Base-by-base conservation (phyloP, 2,797 vertebrate species). In the Ptychadena robeensis region DNA sequence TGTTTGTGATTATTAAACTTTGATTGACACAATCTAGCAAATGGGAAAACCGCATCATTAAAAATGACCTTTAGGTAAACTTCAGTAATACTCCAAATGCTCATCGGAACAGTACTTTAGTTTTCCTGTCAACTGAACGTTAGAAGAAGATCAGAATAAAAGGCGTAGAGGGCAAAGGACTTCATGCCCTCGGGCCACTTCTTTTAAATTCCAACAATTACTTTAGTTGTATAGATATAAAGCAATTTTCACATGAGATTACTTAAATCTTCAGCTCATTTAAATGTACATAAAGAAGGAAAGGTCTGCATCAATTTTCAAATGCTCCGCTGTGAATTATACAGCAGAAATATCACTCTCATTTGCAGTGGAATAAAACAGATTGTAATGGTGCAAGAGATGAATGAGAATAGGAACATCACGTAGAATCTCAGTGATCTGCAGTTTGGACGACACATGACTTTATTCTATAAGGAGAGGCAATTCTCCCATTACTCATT, bases 251-350 rank as follows among this genome's bases (percentile, higher is more conserved):
- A 61, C 59, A 61, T 61, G n/a, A 28, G 59, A 61, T 61, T 61
- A 61, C 11, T 61, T 28, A 2, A 1, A 25, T 61, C 59, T 61
- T 10, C 4, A 61, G 11, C 27, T 61, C 59, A 61, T 25, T 37
- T 37, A 37, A 37, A n/a, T 37, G 34, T n/a, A 68, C 2, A 37
- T 35, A 25, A 10, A 32, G 31, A 8, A 67, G 31, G 31, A 67
- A 34, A 35, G 18, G 32, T n/a, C 15, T 61, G 27, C 59, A 61
- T 61, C 59, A 61, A 61, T 61, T 61, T 61, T 61, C 59, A 25
- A 61, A 28, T 61, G 3, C 59, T 61, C 25, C 25, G 15, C 59
- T 61, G 59, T 61, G 59, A 61, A 61, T 61, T 87, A 61, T 61
- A 61, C 59, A 61, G 27, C 59, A 61, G 27, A 61, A 61, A 61